Evolutionary conservation across 2,888 invertebrate species (phyloP).

Genomic region (Hermaeophaga mercurialis): DNA sequence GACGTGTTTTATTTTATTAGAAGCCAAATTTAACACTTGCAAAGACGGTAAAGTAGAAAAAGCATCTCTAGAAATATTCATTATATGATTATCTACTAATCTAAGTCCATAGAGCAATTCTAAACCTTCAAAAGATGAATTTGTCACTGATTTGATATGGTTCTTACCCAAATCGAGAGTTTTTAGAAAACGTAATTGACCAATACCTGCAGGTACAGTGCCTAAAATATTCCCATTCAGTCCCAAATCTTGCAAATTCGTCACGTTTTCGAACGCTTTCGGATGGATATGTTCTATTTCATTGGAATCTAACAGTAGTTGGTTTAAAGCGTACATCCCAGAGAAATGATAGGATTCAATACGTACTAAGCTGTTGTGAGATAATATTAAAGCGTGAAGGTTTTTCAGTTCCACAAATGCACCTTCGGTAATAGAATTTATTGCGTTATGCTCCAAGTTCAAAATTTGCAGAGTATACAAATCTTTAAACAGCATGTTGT

Average conservation of each 20-base stretch:
- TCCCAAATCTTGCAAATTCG: constrained; percentile 77
- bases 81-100: constrained; percentile 79
- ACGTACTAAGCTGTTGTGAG: constrained; percentile 71
- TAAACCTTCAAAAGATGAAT: constrained; percentile 75
- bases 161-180: constrained; percentile 84
- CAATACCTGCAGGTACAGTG: constrained; percentile 72
- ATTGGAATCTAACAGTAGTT: constrained; percentile 77
- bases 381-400: constrained; percentile 75
- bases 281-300: constrained; percentile 71
- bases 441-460: constrained; percentile 73
- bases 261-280: constrained; percentile 77
- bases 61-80: constrained; percentile 75
- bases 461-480: constrained; percentile 76
- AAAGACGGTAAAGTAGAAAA: constrained; percentile 73
- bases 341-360: constrained; percentile 74
- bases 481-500: constrained; percentile 74
- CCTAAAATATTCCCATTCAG: constrained; percentile 75
- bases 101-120: constrained; percentile 76
- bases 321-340: constrained; percentile 74
- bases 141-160: constrained; percentile 72
- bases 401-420: constrained; percentile 78
- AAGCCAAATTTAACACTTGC: constrained; percentile 79
- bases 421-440: constrained; percentile 71
- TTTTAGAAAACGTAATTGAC: constrained; percentile 71
- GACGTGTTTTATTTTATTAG: constrained; percentile 77